phyloP scores from a whole-genome alignment of 1,140 invertebrate species.

The Aphelinus certus region DNA sequence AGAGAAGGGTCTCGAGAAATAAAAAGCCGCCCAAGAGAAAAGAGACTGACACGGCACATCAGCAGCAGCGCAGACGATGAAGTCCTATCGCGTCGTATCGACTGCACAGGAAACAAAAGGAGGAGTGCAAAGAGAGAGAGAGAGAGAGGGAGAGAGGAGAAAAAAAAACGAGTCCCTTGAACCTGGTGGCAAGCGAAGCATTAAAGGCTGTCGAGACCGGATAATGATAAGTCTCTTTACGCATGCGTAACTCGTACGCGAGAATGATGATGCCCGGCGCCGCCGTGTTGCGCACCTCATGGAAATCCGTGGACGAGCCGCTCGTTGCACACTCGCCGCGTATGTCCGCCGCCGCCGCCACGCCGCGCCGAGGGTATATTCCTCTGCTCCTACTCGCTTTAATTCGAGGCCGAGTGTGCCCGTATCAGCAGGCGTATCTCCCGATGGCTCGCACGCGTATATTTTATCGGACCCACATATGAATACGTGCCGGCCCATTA shows the following conservation, averaged over 20 bases:
- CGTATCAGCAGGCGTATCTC: too few species aligned
- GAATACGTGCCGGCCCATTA: too few species aligned
- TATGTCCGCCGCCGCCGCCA: too few species aligned
- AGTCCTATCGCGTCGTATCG: conserved; percentile 40
- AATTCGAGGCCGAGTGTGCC: too few species aligned
- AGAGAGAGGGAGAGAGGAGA: conserved; percentile 17
- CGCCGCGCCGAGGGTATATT: too few species aligned
- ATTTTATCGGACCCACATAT: too few species aligned
- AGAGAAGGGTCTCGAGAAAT: neutral
- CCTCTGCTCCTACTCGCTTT: too few species aligned
- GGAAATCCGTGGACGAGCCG: neutral
- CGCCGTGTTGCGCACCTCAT: neutral
- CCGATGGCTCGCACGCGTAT: too few species aligned
- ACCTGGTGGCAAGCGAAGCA: conserved; percentile 52
- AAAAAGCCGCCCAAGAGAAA: neutral
- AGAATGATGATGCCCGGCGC: neutral
- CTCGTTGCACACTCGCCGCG: neutral
- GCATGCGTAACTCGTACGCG: conserved; percentile 42
- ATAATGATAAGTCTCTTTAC: conserved; percentile 50
- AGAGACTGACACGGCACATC: neutral
- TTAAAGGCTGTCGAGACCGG: conserved; percentile 40
- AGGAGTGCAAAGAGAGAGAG: conserved; percentile 19
- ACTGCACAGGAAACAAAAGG: conserved; percentile 43
- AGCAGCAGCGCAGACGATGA: conserved; percentile 26
- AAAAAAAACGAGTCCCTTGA: conserved; percentile 48